phyloP scores from a whole-genome alignment of 2,888 invertebrate genomes.

The Dusona sp. region DNA sequence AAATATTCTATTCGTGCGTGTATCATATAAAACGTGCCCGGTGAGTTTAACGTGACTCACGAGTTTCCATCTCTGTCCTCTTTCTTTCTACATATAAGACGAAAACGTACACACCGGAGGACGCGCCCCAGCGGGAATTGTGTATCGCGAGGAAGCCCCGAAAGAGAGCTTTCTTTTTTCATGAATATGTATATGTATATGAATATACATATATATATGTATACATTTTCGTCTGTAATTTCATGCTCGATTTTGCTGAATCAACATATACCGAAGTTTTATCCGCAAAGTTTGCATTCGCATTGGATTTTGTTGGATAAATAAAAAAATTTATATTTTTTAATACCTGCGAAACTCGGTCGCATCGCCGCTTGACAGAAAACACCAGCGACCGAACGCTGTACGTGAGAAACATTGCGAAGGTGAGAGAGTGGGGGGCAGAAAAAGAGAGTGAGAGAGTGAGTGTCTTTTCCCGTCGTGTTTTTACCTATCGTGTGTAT shows the following conservation, averaged over 20 bases:
- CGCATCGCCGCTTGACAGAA: constrained; percentile 37
- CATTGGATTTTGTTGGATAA: background rate
- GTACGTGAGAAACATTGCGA: constrained; percentile 5
- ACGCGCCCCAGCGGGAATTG: constrained; percentile 40
- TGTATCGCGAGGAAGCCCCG: constrained; percentile 51
- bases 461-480: constrained; percentile 21
- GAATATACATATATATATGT: background rate
- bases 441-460: background rate
- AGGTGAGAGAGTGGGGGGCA: constrained; percentile 9
- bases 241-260: background rate
- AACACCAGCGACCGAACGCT: background rate
- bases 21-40: constrained; percentile 24
- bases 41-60: constrained; percentile 65
- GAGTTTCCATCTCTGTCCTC: constrained; percentile 5
- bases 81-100: constrained; percentile 6
- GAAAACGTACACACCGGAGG: constrained; percentile 24
- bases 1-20: constrained; percentile 20
- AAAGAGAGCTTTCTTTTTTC: constrained; percentile 15
- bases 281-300: background rate
- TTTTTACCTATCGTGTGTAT: constrained; percentile 33
- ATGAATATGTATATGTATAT: background rate
- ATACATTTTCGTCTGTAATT: background rate
- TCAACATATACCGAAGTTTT: background rate
- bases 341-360: constrained; percentile 18
- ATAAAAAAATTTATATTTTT: constrained; percentile 8